Conservation (phyloP, 2,113 vertebrate species). For the Nycticryphes semicollaris region DNA sequence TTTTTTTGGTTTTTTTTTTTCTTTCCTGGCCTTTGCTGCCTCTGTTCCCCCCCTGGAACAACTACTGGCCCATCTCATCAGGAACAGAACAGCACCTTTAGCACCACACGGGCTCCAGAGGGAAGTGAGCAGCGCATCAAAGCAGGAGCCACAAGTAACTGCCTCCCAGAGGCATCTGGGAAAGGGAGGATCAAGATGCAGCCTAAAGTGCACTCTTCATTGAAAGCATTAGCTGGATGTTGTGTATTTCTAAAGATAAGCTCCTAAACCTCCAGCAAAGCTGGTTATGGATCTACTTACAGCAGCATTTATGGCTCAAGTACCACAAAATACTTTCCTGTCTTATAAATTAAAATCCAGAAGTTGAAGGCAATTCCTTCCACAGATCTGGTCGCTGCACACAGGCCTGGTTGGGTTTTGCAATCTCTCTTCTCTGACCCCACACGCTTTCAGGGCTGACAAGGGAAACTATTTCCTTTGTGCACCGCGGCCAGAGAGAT, state of each 20-base stretch:
- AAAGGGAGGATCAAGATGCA: neutral
- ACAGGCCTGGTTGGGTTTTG: neutral
- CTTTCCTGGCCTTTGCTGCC: neutral
- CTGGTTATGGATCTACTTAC: neutral
- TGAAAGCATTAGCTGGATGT: neutral
- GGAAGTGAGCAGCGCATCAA: neutral
- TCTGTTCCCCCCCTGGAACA: neutral
- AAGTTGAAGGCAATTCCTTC: neutral
- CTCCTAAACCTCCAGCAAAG: constrained; percentile 28
- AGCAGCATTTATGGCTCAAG: neutral
- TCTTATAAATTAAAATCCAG: neutral
- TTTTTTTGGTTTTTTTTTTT: neutral
- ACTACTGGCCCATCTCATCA: neutral
- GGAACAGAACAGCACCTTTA: neutral
- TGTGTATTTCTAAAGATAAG: neutral
- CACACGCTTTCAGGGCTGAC: neutral
- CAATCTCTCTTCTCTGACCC: neutral
- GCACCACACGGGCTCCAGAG: neutral
- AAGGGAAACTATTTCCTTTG: neutral
- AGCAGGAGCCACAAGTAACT: neutral
- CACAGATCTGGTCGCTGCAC: neutral
- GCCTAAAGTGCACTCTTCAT: neutral
- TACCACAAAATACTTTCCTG: neutral
- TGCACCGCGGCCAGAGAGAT: neutral
- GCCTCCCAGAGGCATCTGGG: neutral